Percentiles rank a stretch among this genome's conserved stretches.
Conservation (phyloP, 2,113 vertebrate genomes). For the Tachycineta bicolor region DNA sequence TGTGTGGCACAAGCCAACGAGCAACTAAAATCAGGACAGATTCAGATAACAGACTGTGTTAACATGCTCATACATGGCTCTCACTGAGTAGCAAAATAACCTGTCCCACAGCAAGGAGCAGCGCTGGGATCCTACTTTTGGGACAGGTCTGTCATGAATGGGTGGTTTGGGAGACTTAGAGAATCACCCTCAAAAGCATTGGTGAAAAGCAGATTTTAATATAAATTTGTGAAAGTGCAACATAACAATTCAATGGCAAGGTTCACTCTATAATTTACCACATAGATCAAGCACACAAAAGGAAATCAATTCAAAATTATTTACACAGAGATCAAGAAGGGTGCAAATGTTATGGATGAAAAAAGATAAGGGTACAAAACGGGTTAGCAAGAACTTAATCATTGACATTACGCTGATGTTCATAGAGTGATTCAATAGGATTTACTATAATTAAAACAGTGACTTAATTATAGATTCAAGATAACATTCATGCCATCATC, state of each 20-base stretch:
- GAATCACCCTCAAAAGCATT: neutral
- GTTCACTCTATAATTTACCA: neutral
- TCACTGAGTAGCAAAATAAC: neutral
- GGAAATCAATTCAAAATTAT: neutral
- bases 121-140: neutral
- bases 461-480: neutral
- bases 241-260: neutral
- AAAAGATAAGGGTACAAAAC: neutral
- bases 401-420: neutral
- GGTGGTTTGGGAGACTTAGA: neutral
- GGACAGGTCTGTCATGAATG: neutral
- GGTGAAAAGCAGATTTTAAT: neutral
- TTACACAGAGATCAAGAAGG: neutral
- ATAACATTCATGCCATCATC: neutral
- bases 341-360: neutral
- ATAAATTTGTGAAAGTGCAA: neutral
- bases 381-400: neutral
- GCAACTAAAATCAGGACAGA: neutral
- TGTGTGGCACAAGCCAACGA: accelerated
- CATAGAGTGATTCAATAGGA: neutral
- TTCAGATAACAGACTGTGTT: neutral
- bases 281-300: neutral
- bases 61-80: accelerated
- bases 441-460: neutral
- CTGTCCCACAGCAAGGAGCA: neutral